Conservation (phyloP, 2,113 vertebrate species). For the Engraulis encrasicolus region DNA sequence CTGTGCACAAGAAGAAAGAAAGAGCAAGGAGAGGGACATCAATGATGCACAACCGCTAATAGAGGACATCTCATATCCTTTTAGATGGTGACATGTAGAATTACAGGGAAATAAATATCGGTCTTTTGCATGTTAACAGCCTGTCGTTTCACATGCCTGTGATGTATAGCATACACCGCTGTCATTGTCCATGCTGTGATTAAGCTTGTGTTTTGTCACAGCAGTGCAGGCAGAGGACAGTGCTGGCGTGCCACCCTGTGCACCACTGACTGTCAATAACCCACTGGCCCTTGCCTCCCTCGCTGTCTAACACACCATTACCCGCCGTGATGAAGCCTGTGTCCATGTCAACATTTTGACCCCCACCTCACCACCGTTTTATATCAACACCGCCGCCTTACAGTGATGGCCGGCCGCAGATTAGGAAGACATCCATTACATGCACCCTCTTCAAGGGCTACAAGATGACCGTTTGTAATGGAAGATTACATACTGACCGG, state of each 20-base stretch:
- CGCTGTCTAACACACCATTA: slow-evolving; percentile 48
- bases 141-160: background rate
- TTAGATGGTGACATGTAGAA: background rate
- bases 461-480: background rate
- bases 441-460: background rate
- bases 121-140: background rate
- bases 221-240: slow-evolving; percentile 20
- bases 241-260: background rate
- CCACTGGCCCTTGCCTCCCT: slow-evolving; percentile 37
- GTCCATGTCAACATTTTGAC: slow-evolving; percentile 42
- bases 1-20: no score
- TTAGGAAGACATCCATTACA: background rate
- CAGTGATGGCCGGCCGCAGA: background rate
- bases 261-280: slow-evolving; percentile 41
- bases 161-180: slow-evolving; percentile 34
- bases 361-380: slow-evolving; percentile 9
- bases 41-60: background rate
- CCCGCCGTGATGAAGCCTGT: slow-evolving; percentile 33
- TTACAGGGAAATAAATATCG: slow-evolving; percentile 35
- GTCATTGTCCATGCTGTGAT: slow-evolving; percentile 30
- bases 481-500: background rate
- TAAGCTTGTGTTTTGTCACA: slow-evolving; percentile 25
- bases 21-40: background rate
- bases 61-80: background rate
- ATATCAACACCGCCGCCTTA: background rate